Evolutionary conservation across 2,888 invertebrate species (phyloP).

Genomic region (Homarus gammarus): DNA sequence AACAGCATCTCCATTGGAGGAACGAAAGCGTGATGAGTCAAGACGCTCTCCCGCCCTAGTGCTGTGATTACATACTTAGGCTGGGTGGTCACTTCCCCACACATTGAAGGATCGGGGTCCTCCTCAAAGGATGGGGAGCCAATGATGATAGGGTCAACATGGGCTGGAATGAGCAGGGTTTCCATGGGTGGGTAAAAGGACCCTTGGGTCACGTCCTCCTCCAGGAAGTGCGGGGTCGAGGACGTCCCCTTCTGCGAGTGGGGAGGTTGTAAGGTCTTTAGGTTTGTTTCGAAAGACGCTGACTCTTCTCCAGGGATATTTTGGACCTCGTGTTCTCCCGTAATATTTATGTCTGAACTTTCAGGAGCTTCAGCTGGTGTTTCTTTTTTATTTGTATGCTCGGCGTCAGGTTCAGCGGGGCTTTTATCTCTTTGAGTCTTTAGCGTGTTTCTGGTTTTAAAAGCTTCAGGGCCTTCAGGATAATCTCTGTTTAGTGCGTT

Average conservation of each 20-base stretch:
- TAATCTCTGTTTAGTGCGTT: background rate
- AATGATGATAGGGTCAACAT: background rate
- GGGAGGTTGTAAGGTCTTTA: background rate
- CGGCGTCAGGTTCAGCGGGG: background rate
- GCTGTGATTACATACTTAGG: constrained; percentile 51
- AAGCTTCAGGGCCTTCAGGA: background rate
- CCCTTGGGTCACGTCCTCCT: constrained; percentile 14
- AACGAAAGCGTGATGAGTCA: constrained; percentile 50
- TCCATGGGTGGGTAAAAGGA: constrained; percentile 59
- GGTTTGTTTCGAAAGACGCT: background rate
- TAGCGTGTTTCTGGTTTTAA: background rate
- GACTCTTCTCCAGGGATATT: background rate
- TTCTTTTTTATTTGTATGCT: background rate
- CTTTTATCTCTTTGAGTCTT: background rate
- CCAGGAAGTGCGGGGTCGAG: background rate
- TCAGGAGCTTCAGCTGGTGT: background rate
- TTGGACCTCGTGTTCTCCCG: background rate
- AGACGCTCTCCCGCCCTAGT: constrained; percentile 50
- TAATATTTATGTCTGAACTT: background rate
- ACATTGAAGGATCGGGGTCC: background rate
- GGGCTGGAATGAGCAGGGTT: constrained; percentile 26
- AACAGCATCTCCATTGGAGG: constrained; percentile 61
- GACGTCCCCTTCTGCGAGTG: background rate
- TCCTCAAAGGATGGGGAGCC: background rate
- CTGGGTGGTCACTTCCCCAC: background rate